Base-by-base conservation (phyloP, 2,113 vertebrate genomes). In the Ptychochromis oligacanthus region DNA sequence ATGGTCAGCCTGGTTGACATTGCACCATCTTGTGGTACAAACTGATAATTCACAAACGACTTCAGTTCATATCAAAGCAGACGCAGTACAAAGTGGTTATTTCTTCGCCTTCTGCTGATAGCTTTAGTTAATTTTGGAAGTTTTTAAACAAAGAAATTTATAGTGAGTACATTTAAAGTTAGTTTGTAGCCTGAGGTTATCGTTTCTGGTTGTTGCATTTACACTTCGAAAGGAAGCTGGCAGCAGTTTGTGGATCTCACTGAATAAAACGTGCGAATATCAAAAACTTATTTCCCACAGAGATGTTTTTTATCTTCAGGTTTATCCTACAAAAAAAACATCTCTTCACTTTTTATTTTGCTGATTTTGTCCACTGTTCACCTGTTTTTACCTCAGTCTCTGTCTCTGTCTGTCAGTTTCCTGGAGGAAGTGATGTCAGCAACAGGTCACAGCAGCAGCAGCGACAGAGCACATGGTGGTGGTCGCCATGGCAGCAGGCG, bases 351-450 rank as follows among this genome's bases (percentile, higher is more conserved):
- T 15, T 18, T 15, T 2, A 5, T 49, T 17, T 46, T 20, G 18
- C 11, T 28, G 0, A 28, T 1, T 70, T 70, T 4, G 4, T 4
- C 3, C 9, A 22, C 26, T 31, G 24, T 55, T 13, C 36, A 11
- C 15, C 7, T n/a, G 17, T 58, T 14, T 59, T 65, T 1, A 24
- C 8, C 28, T 34, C 46, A 12, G 0, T 60, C 10, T 76, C 2
- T 61, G 5, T 78, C 0, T 70, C n/a, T 82, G 4, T 79, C 13
- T 54, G 14, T 78, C 83, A 95, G 95, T n/a, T 96, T 96, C 77
- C 77, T 96, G 79, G 95, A 96, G 90, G 95, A 96, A 80, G 96
- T 96, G 81, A 95, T 89, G 80, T 89, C 70, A 4, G 20, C 93
- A 6, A 85, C 87, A 2, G 83, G 92, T 38, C 91, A 88, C 14